Evolutionary conservation across 1,140 invertebrate species (phyloP).

Genomic region (Drosophila murphyi): DNA sequence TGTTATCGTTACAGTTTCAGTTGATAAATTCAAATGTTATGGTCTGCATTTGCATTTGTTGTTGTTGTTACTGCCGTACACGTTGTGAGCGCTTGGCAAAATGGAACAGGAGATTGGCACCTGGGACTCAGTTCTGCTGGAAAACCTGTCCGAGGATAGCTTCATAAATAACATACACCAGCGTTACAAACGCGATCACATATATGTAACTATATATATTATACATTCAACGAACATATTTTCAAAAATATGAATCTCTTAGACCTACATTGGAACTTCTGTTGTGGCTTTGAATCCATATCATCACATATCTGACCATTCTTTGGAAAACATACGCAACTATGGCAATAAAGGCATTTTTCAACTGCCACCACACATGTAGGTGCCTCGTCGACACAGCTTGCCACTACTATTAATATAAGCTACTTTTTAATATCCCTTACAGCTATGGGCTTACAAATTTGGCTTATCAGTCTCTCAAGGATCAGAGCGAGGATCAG

Average conservation of each 20-base stretch:
- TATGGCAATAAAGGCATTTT: slow-evolving; percentile 92
- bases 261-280: slow-evolving; percentile 92
- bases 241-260: slow-evolving; percentile 11
- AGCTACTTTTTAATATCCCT: background rate
- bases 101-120: slow-evolving; percentile 87
- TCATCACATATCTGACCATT: slow-evolving; percentile 91
- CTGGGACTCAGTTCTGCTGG: slow-evolving; percentile 91
- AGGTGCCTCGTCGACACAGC: slow-evolving; percentile 52
- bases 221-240: background rate
- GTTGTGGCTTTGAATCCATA: slow-evolving; percentile 91
- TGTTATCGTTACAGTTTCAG: slow-evolving; percentile 39
- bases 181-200: slow-evolving; percentile 91
- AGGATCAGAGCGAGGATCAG: slow-evolving; percentile 82
- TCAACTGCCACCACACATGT: slow-evolving; percentile 96
- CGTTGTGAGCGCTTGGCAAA: slow-evolving; percentile 52
- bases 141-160: slow-evolving; percentile 90
- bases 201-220: slow-evolving; percentile 87
- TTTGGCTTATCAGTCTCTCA: slow-evolving; percentile 80
- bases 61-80: slow-evolving; percentile 42
- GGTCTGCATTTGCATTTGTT: slow-evolving; percentile 45
- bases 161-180: slow-evolving; percentile 91
- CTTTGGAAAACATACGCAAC: slow-evolving; percentile 90
- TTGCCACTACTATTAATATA: background rate
- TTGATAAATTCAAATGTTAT: slow-evolving; percentile 70
- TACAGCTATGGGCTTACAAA: slow-evolving; percentile 81